Conservation (phyloP, 2,113 vertebrate species). For the Eolophus roseicapilla region DNA sequence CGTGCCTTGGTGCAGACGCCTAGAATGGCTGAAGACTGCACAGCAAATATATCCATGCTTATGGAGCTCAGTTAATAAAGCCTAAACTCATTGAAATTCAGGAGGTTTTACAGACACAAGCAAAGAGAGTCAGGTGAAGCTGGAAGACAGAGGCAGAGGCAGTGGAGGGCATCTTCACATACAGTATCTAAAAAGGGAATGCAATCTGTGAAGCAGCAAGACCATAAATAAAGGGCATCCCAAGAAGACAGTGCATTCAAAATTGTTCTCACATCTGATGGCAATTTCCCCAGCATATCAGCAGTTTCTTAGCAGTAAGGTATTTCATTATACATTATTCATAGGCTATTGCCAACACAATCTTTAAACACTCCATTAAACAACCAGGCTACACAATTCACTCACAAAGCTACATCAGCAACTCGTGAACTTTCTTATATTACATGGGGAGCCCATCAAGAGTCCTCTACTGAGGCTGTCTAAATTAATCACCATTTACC, state of each 20-base stretch:
- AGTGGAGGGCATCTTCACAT: background rate
- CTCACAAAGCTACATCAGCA: constrained; percentile 40
- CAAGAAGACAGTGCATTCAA: constrained; percentile 21
- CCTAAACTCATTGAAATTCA: background rate
- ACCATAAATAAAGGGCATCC: constrained; percentile 30
- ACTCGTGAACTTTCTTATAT: constrained; percentile 28
- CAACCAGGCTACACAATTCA: constrained; percentile 38
- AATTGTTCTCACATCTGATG: constrained; percentile 2
- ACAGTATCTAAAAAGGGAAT: background rate
- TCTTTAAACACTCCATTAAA: constrained; percentile 58
- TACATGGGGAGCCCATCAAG: background rate
- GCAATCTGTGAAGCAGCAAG: background rate
- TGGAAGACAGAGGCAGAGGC: background rate
- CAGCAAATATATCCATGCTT: background rate
- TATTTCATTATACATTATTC: constrained; percentile 52
- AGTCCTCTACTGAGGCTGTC: constrained; percentile 1
- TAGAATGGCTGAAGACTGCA: background rate
- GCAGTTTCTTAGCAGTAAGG: constrained; percentile 27
- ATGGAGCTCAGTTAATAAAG: background rate
- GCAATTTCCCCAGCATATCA: constrained; percentile 24
- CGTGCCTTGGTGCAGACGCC: background rate
- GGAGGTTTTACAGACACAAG: background rate
- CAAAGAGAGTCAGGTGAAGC: background rate
- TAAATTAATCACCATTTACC: constrained; percentile 35
- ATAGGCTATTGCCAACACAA: constrained; percentile 42